Evolutionary conservation across 2,888 invertebrate species (phyloP).

Genomic region (Disparrhopalites patrizii): DNA sequence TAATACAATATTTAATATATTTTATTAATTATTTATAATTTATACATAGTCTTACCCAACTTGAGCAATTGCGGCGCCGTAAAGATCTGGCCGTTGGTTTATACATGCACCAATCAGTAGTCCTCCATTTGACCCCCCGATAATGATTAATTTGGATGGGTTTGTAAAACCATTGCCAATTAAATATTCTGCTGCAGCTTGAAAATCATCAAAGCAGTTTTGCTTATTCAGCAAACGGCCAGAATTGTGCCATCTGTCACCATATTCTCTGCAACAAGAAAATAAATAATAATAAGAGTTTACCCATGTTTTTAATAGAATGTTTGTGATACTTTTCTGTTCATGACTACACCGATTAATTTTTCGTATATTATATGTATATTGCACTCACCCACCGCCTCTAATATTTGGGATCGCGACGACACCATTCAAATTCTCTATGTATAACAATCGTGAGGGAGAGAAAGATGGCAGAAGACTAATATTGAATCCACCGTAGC

Average conservation of each 20-base stretch:
- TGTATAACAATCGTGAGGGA: slow-evolving; percentile 77
- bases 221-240: slow-evolving; percentile 90
- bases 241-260: slow-evolving; percentile 93
- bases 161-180: slow-evolving; percentile 73
- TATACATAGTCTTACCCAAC: slow-evolving; percentile 69
- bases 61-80: slow-evolving; percentile 86
- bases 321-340: too few relatives aligned
- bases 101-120: slow-evolving; percentile 89
- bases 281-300: not conserved
- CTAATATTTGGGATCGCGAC: slow-evolving; percentile 90
- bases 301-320: not conserved
- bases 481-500: slow-evolving; percentile 96
- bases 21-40: not conserved
- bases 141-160: slow-evolving; percentile 71
- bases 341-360: too few relatives aligned
- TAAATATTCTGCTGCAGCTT: slow-evolving; percentile 83
- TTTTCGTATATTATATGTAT: too few relatives aligned
- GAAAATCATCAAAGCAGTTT: slow-evolving; percentile 96
- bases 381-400: slow-evolving; percentile 79
- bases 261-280: slow-evolving; percentile 73
- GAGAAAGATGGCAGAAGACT: slow-evolving; percentile 87
- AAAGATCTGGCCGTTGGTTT: slow-evolving; percentile 92
- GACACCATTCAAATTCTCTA: slow-evolving; percentile 83
- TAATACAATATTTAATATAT: not conserved
- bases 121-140: slow-evolving; percentile 97